phyloP scores from a whole-genome alignment of 2,113 vertebrate genomes.

The Potamarius usumacintae region DNA sequence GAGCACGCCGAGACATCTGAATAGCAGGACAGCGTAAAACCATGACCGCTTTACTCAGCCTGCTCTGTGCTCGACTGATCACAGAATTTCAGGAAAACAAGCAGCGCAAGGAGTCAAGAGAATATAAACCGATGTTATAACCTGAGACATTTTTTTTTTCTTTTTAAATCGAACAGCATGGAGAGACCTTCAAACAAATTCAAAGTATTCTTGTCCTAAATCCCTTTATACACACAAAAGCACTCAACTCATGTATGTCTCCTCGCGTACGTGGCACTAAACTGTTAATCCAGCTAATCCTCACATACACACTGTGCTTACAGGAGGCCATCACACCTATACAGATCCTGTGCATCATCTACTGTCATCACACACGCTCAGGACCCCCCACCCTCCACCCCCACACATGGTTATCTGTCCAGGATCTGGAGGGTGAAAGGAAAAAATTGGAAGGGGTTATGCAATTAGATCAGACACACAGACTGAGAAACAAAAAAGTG shows the following conservation, averaged over 20 bases:
- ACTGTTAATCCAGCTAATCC: conserved; percentile 67
- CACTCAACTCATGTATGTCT: background rate
- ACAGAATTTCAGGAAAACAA: background rate
- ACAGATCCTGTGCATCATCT: background rate
- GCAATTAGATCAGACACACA: background rate
- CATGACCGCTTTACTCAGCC: background rate
- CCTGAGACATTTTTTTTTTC: background rate
- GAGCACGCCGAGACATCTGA: background rate
- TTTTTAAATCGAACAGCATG: background rate
- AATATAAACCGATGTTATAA: background rate
- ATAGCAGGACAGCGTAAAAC: background rate
- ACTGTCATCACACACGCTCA: background rate
- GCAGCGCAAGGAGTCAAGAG: background rate
- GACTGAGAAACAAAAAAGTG: background rate
- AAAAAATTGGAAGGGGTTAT: background rate
- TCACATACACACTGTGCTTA: conserved; percentile 27
- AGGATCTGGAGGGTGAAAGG: background rate
- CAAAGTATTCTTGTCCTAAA: background rate
- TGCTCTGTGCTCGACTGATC: background rate
- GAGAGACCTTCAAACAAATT: background rate
- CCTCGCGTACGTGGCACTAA: conserved; percentile 51
- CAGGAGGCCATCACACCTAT: conserved; percentile 51
- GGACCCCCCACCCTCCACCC: background rate
- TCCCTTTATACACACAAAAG: background rate
- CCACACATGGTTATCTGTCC: background rate